Conservation (phyloP, 2,888 invertebrate genomes). For the Rhaphigaster nebulosa region DNA sequence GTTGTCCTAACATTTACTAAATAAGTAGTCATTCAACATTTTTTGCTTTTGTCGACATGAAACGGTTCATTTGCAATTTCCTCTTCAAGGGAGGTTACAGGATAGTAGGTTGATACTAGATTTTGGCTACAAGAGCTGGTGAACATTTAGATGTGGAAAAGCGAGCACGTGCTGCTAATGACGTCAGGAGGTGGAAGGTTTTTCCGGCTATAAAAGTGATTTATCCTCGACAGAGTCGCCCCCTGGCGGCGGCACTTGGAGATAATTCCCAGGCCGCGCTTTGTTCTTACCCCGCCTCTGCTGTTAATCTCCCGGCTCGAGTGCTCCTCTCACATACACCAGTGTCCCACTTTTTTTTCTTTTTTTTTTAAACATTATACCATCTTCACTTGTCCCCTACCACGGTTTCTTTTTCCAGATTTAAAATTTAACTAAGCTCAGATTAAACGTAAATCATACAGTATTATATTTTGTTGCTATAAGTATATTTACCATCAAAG, state of each 20-base stretch:
- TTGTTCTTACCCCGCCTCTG: not conserved
- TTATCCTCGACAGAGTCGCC: conserved; percentile 39
- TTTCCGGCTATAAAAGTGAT: conserved; percentile 58
- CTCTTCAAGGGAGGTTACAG: not conserved
- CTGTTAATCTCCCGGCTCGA: conserved; percentile 46
- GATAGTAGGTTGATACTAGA: not conserved
- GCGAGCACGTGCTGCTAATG: conserved; percentile 55
- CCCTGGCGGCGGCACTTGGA: conserved; percentile 47
- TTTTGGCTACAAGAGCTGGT: not conserved
- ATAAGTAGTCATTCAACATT: too few relatives aligned
- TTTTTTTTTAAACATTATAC: conserved; percentile 26
- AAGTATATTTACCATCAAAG: too few relatives aligned
- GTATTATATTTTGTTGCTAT: not conserved
- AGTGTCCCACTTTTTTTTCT: conserved; percentile 37
- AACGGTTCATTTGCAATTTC: not conserved
- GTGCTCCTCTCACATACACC: conserved; percentile 39
- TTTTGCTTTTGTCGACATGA: too few relatives aligned
- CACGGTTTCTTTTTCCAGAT: not conserved
- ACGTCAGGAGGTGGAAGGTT: conserved; percentile 53
- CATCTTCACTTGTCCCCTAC: not conserved
- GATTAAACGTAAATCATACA: not conserved
- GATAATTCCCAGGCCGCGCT: conserved; percentile 16
- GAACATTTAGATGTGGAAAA: conserved; percentile 46
- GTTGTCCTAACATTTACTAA: too few relatives aligned
- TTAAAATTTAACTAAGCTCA: not conserved